A percentile compares a stretch with the other conserved stretches of the same genome.
Conservation (phyloP, 2,888 invertebrate species). For the Ommatoiulus sabulosus region DNA sequence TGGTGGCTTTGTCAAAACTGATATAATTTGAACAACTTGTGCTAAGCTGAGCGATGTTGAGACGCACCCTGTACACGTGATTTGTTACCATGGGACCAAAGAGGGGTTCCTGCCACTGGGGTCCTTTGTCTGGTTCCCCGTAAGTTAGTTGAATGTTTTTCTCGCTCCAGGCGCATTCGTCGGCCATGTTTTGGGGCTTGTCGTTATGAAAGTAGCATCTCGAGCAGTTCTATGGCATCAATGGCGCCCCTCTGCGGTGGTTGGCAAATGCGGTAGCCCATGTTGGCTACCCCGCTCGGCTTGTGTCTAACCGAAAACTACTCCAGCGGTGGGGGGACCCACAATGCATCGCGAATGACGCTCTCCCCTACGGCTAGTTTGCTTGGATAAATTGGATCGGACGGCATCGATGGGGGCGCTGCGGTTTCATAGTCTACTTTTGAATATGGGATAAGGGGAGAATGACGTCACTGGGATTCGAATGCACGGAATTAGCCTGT, state of each 20-base stretch:
- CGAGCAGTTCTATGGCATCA: conserved; percentile 37
- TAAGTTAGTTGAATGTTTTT: background rate
- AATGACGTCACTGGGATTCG: background rate
- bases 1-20: too few species aligned
- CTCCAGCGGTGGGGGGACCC: background rate
- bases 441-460: background rate
- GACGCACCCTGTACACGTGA: background rate
- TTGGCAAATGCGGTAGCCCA: conserved; percentile 36
- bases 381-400: background rate
- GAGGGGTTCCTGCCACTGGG: background rate
- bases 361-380: background rate
- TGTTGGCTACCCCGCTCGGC: conserved; percentile 4
- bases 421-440: background rate
- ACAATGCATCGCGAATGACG: conserved; percentile 5
- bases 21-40: too few species aligned
- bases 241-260: conserved; percentile 30
- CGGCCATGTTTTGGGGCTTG: conserved; percentile 47
- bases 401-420: background rate
- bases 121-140: background rate
- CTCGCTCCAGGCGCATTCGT: background rate
- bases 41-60: too few species aligned
- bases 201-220: conserved; percentile 21
- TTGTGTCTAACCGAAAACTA: conserved; percentile 52
- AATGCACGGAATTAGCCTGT: background rate
- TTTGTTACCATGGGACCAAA: background rate